Conservation (phyloP, 2,888 invertebrate genomes). For the Adelphocoris suturalis region DNA sequence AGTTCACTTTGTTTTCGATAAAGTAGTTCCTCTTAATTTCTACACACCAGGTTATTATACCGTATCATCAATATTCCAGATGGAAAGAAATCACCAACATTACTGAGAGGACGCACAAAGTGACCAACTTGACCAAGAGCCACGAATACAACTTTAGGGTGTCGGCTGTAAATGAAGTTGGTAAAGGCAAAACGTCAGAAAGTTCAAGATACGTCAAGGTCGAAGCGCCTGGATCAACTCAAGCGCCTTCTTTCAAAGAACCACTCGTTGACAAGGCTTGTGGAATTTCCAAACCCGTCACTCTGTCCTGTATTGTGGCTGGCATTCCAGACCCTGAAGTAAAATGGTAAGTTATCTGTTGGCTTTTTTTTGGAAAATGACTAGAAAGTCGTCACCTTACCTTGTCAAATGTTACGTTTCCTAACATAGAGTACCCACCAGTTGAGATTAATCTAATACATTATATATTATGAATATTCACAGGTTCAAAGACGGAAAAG, state of each 20-base stretch:
- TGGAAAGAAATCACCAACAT: constrained; percentile 84
- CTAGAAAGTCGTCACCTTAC: neutral
- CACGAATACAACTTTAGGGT: constrained; percentile 87
- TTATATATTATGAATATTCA: constrained; percentile 76
- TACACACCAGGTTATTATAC: no score
- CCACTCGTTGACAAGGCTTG: constrained; percentile 84
- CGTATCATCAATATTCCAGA: constrained; percentile 78
- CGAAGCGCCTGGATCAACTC: constrained; percentile 80
- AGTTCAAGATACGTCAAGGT: constrained; percentile 83
- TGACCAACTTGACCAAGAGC: constrained; percentile 83
- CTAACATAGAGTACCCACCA: no score
- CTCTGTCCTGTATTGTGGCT: constrained; percentile 87
- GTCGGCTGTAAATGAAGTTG: constrained; percentile 88
- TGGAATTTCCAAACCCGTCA: constrained; percentile 84
- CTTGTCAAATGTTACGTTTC: neutral
- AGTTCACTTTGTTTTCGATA: no score
- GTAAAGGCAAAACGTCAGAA: constrained; percentile 86
- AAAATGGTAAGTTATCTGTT: constrained; percentile 81
- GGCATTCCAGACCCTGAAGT: constrained; percentile 88
- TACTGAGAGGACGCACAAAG: constrained; percentile 83
- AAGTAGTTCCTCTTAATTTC: no score
- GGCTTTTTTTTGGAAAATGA: neutral
- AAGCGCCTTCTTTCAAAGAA: constrained; percentile 85
- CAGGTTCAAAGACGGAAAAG: constrained; percentile 82
- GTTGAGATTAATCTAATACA: neutral